phyloP scores from a whole-genome alignment of 2,113 vertebrate species.

The Erythrocebus patas region DNA sequence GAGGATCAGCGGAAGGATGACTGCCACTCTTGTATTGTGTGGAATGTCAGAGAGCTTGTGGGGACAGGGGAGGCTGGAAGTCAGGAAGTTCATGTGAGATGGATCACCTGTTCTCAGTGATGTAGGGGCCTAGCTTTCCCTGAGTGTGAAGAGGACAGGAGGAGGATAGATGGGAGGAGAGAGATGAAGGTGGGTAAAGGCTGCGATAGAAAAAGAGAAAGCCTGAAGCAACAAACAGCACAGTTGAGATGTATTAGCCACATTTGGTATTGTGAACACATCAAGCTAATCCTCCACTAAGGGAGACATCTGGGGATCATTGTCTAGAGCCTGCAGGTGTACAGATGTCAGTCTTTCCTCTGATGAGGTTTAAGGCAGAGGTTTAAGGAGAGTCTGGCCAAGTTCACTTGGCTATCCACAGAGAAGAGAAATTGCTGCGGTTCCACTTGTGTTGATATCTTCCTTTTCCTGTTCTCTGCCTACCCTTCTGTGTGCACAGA shows the following conservation, averaged over 20 bases:
- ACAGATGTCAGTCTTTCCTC: background rate
- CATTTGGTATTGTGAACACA: background rate
- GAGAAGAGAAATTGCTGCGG: background rate
- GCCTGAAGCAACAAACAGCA: background rate
- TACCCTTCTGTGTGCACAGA: background rate
- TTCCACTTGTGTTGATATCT: accelerated
- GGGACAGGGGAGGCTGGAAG: background rate
- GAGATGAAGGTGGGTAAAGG: background rate
- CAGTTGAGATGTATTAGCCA: background rate
- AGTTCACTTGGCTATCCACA: background rate
- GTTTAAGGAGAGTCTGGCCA: background rate
- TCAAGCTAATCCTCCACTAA: background rate
- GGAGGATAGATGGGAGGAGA: background rate
- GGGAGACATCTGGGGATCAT: background rate
- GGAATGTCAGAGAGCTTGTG: background rate
- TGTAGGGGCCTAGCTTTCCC: background rate
- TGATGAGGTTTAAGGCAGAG: background rate
- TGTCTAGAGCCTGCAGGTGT: no score
- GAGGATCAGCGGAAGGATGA: background rate
- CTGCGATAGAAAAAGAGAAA: background rate
- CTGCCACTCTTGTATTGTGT: background rate
- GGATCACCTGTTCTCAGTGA: background rate
- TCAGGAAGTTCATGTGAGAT: background rate
- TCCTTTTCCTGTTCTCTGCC: background rate
- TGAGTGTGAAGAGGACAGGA: background rate